A percentile compares a stretch with the other conserved stretches of the same genome.
phyloP scores from a whole-genome alignment of 2,113 vertebrate genomes.

The Myocastor coypus region DNA sequence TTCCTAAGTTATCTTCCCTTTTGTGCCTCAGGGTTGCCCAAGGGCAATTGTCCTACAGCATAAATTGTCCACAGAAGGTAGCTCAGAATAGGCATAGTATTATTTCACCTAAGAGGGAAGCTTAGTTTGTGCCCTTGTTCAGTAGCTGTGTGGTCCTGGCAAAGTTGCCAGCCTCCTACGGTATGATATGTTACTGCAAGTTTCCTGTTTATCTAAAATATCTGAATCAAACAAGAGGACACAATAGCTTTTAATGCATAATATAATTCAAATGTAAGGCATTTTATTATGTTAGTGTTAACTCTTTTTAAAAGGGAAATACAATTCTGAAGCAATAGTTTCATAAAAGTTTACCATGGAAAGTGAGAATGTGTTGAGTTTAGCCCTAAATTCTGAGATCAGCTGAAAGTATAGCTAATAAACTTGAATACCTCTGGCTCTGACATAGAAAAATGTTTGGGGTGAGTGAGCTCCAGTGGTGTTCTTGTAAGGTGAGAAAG shows the following conservation, averaged over 20 bases:
- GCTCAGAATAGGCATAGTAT: background rate
- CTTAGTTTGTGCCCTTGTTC: background rate
- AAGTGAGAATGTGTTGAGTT: slow-evolving; percentile 3
- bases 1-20: background rate
- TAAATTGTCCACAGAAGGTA: background rate
- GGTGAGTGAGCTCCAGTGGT: background rate
- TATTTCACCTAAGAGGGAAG: background rate
- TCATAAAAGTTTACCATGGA: slow-evolving; percentile 43
- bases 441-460: background rate
- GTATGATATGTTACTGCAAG: background rate
- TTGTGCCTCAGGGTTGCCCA: background rate
- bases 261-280: background rate
- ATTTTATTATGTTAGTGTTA: slow-evolving; percentile 22
- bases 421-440: background rate
- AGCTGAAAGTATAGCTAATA: background rate
- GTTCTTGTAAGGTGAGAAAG: background rate
- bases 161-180: background rate
- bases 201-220: background rate
- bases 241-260: background rate
- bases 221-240: slow-evolving; percentile 31
- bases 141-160: background rate
- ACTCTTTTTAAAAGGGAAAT: background rate
- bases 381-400: slow-evolving; percentile 1
- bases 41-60: background rate
- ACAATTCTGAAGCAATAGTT: slow-evolving; percentile 59